A percentile compares a stretch with the other conserved stretches of the same genome.
Evolutionary conservation across 1,140 invertebrate species (phyloP).

Genomic region (Neodiprion lecontei): DNA sequence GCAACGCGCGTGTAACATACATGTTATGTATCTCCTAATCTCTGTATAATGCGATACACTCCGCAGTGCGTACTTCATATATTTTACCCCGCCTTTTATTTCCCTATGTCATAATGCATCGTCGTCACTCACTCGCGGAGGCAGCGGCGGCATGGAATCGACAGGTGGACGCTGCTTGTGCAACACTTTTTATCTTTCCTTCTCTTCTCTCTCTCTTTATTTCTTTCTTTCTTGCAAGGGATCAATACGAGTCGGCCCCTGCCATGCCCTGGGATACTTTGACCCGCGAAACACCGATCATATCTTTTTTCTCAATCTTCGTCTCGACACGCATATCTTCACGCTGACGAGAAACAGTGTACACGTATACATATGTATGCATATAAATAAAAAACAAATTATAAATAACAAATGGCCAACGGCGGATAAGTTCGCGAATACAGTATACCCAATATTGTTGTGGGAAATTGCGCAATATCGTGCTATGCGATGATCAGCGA

Average conservation of each 20-base stretch:
- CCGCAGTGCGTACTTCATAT: not conserved
- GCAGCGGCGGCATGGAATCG: not conserved
- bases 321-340: not conserved
- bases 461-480: too few species aligned
- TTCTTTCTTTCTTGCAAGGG: not conserved
- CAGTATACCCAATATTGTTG: too few species aligned
- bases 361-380: too few species aligned
- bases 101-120: not conserved
- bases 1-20: not conserved
- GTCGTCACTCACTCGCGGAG: not conserved
- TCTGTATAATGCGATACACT: not conserved
- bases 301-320: not conserved
- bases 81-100: slow-evolving; percentile 3
- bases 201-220: not conserved
- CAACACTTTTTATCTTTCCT: not conserved
- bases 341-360: too few species aligned
- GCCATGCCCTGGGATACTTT: slow-evolving; percentile 1
- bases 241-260: not conserved
- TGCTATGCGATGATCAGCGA: too few species aligned
- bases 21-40: not conserved
- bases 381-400: too few species aligned
- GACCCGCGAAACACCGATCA: not conserved
- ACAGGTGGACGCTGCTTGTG: not conserved
- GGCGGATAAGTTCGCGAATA: too few species aligned
- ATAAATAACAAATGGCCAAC: too few species aligned